Evolutionary conservation across 2,113 vertebrate species (phyloP), one percentile per base, ranked within the genome.

Genomic region (Rutilus rutilus): DNA sequence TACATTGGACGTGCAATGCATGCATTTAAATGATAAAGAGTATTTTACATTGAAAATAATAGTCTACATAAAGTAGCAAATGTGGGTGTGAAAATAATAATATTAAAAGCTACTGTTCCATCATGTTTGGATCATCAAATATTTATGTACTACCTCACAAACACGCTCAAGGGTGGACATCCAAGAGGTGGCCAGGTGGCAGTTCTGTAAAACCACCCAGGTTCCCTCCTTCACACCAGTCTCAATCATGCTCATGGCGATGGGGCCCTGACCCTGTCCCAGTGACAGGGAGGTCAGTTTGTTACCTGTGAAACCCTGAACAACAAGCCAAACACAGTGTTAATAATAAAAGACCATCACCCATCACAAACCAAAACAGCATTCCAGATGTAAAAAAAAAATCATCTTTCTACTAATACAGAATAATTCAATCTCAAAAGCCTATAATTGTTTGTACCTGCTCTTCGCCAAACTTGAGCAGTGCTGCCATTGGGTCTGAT

Each of bases 131-230:
- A 54, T 42, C 1, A 82, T 33, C 47, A 54, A 27, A 19, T 67
- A 11, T 79, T 14, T 25, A 27, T 50, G 36, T 60, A n/a, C 8
- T 84, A 97, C 97, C 96, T 97, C 97, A 60, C 97, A 97, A 36
- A 97, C 94, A 92, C 93, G 95, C 92, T 98, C 97, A 33, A 98
- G 92, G 1, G 88, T 95, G 45, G 96, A 91, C 97, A 98, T 97
- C 97, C 97, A 98, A 4, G 97, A 97, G 12, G 96, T 97, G 80
- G 97, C 97, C 59, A 97, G 93, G 83, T 98, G 97, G 83, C 96
- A 98, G 6, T 98, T 98, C 88, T 98, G 97, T 84, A 99, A 94
- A 84, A 97, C 97, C 65, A 97, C 93, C 97, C 97, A 98, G 0
- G 95, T 94, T 74, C 97, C 97, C 59, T 97, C 96, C 71, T 95